A percentile compares a stretch with the other conserved stretches of the same genome.
Conservation (phyloP, 35 echinoderm and acorn worm genomes). For the Heliocidaris tuberculata region DNA sequence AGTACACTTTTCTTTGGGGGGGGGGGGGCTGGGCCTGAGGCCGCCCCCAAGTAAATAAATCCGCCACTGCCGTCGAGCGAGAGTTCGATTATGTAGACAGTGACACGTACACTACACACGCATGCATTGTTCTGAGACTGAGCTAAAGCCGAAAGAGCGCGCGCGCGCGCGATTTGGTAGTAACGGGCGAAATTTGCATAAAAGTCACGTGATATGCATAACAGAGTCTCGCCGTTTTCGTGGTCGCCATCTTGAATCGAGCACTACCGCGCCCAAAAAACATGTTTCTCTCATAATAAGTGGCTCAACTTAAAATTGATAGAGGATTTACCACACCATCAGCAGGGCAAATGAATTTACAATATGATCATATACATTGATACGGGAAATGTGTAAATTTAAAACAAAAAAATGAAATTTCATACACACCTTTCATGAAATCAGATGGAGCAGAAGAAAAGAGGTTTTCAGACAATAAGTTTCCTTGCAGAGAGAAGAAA, state of each 20-base stretch:
- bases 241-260: not conserved
- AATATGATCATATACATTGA: not conserved
- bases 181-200: slow-evolving; percentile 19
- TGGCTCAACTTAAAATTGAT: not conserved
- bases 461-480: not conserved
- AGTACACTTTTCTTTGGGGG: too few species aligned
- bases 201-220: not conserved
- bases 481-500: slow-evolving; percentile 23
- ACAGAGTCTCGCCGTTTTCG: not conserved
- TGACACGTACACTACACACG: too few species aligned
- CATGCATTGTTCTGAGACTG: too few species aligned
- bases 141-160: not conserved
- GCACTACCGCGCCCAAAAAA: not conserved
- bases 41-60: too few species aligned
- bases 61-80: too few species aligned
- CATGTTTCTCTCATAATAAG: not conserved
- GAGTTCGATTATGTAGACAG: too few species aligned
- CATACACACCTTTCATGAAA: slow-evolving; percentile 29
- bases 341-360: not conserved
- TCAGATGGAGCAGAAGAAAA: not conserved
- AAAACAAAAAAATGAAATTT: not conserved
- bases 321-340: not conserved
- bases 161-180: not conserved
- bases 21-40: too few species aligned
- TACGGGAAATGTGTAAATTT: not conserved